Base-by-base conservation (phyloP, 1,140 invertebrate species). In the Drosophila kikkawai region DNA sequence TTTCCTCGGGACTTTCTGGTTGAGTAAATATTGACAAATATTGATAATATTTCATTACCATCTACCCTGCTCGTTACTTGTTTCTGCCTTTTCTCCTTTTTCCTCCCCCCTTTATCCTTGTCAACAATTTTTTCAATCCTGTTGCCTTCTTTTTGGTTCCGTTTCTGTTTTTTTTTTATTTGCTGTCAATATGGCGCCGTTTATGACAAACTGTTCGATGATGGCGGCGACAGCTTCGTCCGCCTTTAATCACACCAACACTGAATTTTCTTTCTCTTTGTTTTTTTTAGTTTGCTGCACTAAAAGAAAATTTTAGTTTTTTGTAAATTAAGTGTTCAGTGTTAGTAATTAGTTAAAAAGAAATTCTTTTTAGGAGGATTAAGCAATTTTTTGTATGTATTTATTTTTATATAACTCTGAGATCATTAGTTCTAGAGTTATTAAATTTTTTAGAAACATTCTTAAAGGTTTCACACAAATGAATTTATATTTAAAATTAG, bases 171-270 rank as follows among this genome's bases (percentile, higher is more conserved):
- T 66, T 55, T 66, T 29, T 82, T 70, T 51, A 51, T 61, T 67
- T 41, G 61, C 80, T 83, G 84, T 74, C 84, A 79, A 81, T 80
- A 88, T 88, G 84, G 80, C 84, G 80, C 80, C 84, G 39, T 87
- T 87, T 87, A 88, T 87, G 84, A 83, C 79, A 79, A 87, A 79
- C 75, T 73, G 68, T 65, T 67, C 60, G 69, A 79, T 80, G 79
- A 75, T 67, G 82, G 59, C 48, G 65, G 61, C 75, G 79, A 75
- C 75, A 85, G 74, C 81, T 53, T 70, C 70, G 42, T 57, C 44
- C 44, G 74, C 74, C 74, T 78, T 78, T 78, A 78, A 77, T 78
- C 75, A 57, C 82, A 74, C 61, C 71, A 58, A 45, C 47, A 74
- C 47, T 34, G 11, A 34, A 29, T 60, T 55, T 22, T 22, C 37